These are phyloP conservation scores for Phytoseiulus persimilis DNA, from an alignment of 2,888 invertebrate species.

Conservation along the genomic window DNA sequence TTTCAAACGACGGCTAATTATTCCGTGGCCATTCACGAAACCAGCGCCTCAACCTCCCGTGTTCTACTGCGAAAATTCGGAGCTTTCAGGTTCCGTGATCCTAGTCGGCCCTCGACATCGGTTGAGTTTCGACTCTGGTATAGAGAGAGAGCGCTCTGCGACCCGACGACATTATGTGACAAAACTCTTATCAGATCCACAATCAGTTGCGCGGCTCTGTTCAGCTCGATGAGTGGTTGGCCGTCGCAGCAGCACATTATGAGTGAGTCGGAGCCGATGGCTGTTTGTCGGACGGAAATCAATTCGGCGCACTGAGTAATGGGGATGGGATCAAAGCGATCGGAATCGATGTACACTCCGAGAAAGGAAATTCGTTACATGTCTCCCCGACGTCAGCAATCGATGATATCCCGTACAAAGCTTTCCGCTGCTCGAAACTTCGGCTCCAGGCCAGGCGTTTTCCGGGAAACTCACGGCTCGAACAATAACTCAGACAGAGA, in stretches of 20 bases:
- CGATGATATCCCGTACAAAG: no score
- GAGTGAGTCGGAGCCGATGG: not conserved
- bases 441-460: no score
- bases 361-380: not conserved
- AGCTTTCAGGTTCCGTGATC: no score
- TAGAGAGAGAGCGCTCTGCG: not conserved
- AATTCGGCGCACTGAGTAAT: not conserved
- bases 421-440: no score
- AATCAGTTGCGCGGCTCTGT: not conserved
- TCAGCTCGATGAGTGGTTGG: not conserved
- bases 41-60: not conserved
- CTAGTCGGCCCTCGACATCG: no score
- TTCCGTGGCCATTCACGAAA: not conserved
- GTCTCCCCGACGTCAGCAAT: no score
- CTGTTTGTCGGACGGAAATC: not conserved
- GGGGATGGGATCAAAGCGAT: not conserved
- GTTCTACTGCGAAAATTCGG: not conserved
- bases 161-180: not conserved
- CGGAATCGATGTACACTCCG: not conserved
- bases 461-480: no score
- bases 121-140: no score
- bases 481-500: no score
- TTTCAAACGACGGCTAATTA: not conserved
- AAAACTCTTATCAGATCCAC: conserved; percentile 5
- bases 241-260: not conserved